phyloP scores from a whole-genome alignment of 2,888 invertebrate genomes.

The Dyspetes luteomarginatus region DNA sequence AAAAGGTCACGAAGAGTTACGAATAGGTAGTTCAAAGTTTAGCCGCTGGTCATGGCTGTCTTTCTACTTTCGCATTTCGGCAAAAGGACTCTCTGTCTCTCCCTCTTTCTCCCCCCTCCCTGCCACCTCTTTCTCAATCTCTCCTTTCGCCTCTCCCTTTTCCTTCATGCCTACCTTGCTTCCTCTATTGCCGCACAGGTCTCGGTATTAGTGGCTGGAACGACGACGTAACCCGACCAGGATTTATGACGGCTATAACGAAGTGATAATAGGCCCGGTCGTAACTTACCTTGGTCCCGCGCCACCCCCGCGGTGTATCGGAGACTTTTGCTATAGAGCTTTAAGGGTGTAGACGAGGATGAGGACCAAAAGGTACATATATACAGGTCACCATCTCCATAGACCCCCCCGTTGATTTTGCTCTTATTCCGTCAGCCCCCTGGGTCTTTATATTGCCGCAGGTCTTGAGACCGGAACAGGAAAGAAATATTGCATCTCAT shows the following conservation, averaged over 20 bases:
- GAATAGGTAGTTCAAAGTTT: conserved; percentile 50
- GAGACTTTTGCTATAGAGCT: too few relatives aligned
- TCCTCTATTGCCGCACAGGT: conserved; percentile 15
- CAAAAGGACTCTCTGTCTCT: conserved; percentile 6
- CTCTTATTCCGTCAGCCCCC: conserved; percentile 76
- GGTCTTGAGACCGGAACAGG: conserved; percentile 32
- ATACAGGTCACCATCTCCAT: conserved; percentile 75
- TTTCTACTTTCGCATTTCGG: conserved; percentile 44
- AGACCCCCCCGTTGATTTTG: conserved; percentile 73
- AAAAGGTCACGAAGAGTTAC: conserved; percentile 50
- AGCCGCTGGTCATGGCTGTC: conserved; percentile 10
- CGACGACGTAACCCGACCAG: conserved; percentile 73
- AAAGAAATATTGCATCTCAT: conserved; percentile 64
- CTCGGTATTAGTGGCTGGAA: conserved; percentile 52
- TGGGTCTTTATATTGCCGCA: conserved; percentile 67
- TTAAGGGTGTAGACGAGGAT: conserved; percentile 60
- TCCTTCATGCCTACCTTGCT: too few relatives aligned
- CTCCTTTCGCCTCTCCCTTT: conserved; percentile 8
- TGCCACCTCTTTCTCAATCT: not conserved
- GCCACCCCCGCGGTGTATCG: conserved; percentile 68
- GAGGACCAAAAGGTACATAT: conserved; percentile 60
- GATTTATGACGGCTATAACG: conserved; percentile 81
- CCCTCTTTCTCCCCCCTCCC: not conserved
- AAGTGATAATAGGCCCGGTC: conserved; percentile 81
- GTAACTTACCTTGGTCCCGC: conserved; percentile 73